Percentiles rank a stretch among this genome's conserved stretches.
Evolutionary conservation across 2,113 vertebrate species (phyloP).

Genomic region (Lophius piscatorius): DNA sequence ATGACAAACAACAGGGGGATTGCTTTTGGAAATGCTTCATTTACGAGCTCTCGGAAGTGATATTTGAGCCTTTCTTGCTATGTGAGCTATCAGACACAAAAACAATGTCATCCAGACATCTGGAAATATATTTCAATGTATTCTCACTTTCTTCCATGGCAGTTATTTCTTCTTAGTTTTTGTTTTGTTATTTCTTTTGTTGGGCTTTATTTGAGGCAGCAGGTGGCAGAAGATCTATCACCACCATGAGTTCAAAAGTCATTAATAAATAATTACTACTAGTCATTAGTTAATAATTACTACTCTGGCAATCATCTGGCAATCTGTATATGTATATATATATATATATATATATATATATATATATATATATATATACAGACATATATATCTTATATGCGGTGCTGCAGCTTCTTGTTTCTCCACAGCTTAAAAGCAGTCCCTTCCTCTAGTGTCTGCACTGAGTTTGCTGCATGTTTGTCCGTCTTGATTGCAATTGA

Average conservation of each 20-base stretch:
- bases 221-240: slow-evolving; percentile 1
- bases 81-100: background rate
- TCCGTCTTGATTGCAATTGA: slow-evolving; percentile 23
- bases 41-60: background rate
- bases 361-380: too few species aligned
- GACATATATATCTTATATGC: too few species aligned
- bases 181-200: too few species aligned
- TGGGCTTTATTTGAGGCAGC: too few species aligned
- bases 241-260: slow-evolving; percentile 3
- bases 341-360: too few species aligned
- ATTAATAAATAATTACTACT: too few species aligned
- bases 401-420: too few species aligned
- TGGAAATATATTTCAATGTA: background rate
- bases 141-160: background rate
- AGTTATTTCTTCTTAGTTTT: too few species aligned
- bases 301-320: too few species aligned
- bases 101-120: slow-evolving; percentile 12
- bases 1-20: background rate
- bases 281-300: too few species aligned
- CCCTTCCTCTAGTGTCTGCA: slow-evolving; percentile 10
- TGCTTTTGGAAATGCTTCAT: background rate
- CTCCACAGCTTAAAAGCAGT: slow-evolving; percentile 2
- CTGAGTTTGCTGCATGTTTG: slow-evolving; percentile 9
- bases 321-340: too few species aligned
- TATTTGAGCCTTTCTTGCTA: background rate